These are phyloP conservation scores for Blastobasis lacticolella DNA, from an alignment of 2,888 invertebrate species.

Conservation along the genomic window DNA sequence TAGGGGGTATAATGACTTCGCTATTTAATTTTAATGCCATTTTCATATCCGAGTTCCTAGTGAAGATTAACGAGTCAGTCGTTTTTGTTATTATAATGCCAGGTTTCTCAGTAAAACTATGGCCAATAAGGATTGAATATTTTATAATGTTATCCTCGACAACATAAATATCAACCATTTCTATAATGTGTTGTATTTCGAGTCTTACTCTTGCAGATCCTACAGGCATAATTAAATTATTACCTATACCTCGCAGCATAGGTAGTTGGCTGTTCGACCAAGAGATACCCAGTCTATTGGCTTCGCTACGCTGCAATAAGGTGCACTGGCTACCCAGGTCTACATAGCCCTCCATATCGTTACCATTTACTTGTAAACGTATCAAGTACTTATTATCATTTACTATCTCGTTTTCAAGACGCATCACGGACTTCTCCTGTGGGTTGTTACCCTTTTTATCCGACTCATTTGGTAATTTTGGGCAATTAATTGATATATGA, in stretches of 20 bases:
- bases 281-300: not conserved
- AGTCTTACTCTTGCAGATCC: not conserved
- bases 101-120: slow-evolving; percentile 2
- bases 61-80: not conserved
- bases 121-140: slow-evolving; percentile 1
- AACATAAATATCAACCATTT: not conserved
- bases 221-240: slow-evolving; percentile 1
- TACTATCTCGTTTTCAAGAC: not conserved
- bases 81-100: slow-evolving; percentile 3
- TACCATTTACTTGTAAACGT: slow-evolving; percentile 4
- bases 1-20: not conserved
- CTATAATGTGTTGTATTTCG: slow-evolving; percentile 1
- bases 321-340: slow-evolving; percentile 15
- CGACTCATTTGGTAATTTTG: not conserved
- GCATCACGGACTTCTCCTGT: not conserved
- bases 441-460: not conserved
- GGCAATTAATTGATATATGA: slow-evolving; percentile 1
- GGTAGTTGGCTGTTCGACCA: slow-evolving; percentile 1
- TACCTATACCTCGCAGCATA: slow-evolving; percentile 8
- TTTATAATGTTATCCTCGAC: not conserved
- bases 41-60: not conserved
- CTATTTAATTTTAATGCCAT: not conserved
- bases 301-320: slow-evolving; percentile 2
- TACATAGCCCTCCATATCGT: slow-evolving; percentile 2
- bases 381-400: slow-evolving; percentile 9